Base-by-base conservation (phyloP, 2,888 invertebrate species). In the Rapana venosa region DNA sequence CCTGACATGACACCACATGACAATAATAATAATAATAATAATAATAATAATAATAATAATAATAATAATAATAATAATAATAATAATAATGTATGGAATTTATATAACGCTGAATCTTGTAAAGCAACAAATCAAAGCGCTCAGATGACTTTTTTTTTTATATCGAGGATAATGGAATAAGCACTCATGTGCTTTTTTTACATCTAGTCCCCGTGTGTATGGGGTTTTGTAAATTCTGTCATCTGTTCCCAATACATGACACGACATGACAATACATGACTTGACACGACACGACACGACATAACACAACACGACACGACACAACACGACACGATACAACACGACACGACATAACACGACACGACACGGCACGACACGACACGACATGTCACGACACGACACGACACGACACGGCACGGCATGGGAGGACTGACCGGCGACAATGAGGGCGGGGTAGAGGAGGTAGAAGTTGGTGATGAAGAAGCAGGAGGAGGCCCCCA, bases 371-470 rank as follows among this genome's bases (percentile, higher is more conserved):
- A 70, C 70, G 70, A 22, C 22, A 70, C 70, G 70, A 70, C 70
- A 70, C 70, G 70, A 70, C 70, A 70, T 26, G 70, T 17, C 70
- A 70, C 70, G 70, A 70, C 70, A 70, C 70, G 70, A 70, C 70
- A 70, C 70, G 70, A 70, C 70, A 70, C 70, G 70, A 22, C 70
- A 70, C 70, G 70, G 26, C 70, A 70, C 26, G 70, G 22, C 70
- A 70, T 22, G 70, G 22, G 15, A n/a, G 22, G 74, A 74, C 74
- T 86, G 22, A 88, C 88, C 88, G 26, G 88, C 81, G 11, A 88
- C n/a, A 8, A 88, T 83, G 13, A 88, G 81, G 15, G 88, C 88
- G 5, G 88, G 88, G 81, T 88, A 88, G 26, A 88, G 88, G 26
- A 83, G 58, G 22, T 35, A 30, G 66, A 88, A 88, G 15, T 36